Evolutionary conservation across 2,888 invertebrate species (phyloP), one percentile per base, ranked within the genome.

Genomic region (Pollenia labialis): DNA sequence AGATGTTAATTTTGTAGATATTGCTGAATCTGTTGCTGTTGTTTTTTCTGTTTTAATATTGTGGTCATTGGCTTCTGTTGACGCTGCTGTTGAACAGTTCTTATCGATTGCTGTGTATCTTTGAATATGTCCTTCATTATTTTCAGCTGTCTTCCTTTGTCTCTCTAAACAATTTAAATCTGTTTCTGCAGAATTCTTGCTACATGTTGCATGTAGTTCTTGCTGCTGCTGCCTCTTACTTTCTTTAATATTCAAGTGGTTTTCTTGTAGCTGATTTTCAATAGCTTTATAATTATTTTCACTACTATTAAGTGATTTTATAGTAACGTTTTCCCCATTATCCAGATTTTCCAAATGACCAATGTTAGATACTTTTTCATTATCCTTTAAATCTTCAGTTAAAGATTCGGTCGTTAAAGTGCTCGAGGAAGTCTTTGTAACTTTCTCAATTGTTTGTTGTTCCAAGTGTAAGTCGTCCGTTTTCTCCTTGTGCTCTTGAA

Each of bases 111-210:
- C n/a, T 40, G 58, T 48, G 50, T 14, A 75, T 71, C 14, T 64
- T 52, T 54, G 42, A 74, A 58, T 54, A 69, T 82, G 56, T 85
- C 18, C 52, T 23, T 80, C 46, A 80, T 80, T 60, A 74, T 60
- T 68, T 60, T 40, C 85, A 68, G 32, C 54, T 80, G 85, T 81
- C 62, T 76, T 6, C 1, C 32, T 82, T 85, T 79, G 72, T 81
- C 62, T 54, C 16, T 62, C 42, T 48, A 71, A 50, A 71, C 76
- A 52, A 76, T 62, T 56, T 1, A 69, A 62, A 48, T 82, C 62
- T 23, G 66, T 46, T n/a, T 69, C 82, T 62, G 42, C 64, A 4
- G 10, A 12, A 18, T 64, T 44, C 50, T 23, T 58, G 69, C 23
- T 44, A 18, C 6, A 7, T 71, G 52, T 56, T 42, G 18, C n/a